phyloP scores from a whole-genome alignment of 2,113 vertebrate genomes.

The Sylvicapra grimmia region DNA sequence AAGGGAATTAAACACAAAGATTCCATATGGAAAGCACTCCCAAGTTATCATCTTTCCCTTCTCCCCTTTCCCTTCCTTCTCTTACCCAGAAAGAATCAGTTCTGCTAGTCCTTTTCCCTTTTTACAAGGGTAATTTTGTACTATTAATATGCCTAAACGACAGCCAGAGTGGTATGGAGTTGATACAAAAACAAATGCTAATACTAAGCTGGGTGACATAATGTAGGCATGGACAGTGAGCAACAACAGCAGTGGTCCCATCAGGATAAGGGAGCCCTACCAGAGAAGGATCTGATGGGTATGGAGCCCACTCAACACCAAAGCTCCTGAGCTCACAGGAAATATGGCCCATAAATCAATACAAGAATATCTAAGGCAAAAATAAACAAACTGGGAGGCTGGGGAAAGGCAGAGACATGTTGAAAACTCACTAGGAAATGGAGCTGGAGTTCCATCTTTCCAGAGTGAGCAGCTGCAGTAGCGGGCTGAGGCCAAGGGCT shows the following conservation, averaged over 20 bases:
- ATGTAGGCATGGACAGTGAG: not conserved
- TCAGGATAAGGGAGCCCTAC: not conserved
- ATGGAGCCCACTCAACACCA: not conserved
- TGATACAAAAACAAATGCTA: not conserved
- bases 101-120: not conserved
- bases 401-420: not conserved
- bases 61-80: not conserved
- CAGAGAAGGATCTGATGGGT: not conserved
- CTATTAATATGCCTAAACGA: not conserved
- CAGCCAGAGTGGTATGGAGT: not conserved
- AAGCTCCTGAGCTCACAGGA: not conserved
- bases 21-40: not conserved
- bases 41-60: not conserved
- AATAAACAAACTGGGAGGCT: not conserved
- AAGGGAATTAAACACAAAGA: not conserved
- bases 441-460: fast-evolving
- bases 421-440: not conserved
- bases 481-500: not conserved
- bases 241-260: too few species aligned
- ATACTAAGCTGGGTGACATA: not conserved
- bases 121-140: not conserved
- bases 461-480: too few species aligned
- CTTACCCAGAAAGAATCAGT: not conserved
- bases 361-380: not conserved
- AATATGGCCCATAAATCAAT: not conserved